Percentiles rank a stretch among this genome's conserved stretches.
Conservation (phyloP, 2,888 invertebrate genomes). For the Macrosiphum euphorbiae region DNA sequence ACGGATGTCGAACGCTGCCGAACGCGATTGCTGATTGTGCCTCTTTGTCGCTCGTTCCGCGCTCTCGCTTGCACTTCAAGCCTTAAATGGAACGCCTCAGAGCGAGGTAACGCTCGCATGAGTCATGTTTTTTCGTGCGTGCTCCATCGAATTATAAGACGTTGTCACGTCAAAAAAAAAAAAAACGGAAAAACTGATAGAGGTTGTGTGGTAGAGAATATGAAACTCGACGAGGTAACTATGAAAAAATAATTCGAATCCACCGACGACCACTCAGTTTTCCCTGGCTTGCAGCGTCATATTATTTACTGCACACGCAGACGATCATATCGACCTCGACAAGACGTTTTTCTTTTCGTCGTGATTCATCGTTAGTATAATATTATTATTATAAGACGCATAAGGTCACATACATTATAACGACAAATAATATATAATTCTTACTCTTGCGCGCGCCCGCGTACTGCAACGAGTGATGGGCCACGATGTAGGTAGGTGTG, state of each 20-base stretch:
- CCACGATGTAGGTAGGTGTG: neutral
- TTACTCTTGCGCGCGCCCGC: neutral
- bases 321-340: neutral
- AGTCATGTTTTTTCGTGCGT: too few species aligned
- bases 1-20: too few species aligned
- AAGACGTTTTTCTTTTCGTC: neutral
- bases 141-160: too few species aligned
- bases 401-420: neutral
- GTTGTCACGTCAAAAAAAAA: too few species aligned
- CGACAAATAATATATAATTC: neutral
- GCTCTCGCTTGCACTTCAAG: too few species aligned
- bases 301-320: neutral
- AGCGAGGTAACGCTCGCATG: too few species aligned
- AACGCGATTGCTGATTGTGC: too few species aligned
- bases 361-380: neutral
- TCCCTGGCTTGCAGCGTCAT: neutral
- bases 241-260: neutral
- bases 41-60: too few species aligned
- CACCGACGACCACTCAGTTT: neutral
- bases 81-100: too few species aligned
- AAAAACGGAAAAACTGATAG: neutral
- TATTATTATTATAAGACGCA: neutral
- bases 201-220: neutral
- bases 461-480: neutral
- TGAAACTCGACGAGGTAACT: neutral